These are phyloP conservation scores for Piezodorus guildinii DNA, from an alignment of 1,140 invertebrate genomes.

Conservation along the genomic window DNA sequence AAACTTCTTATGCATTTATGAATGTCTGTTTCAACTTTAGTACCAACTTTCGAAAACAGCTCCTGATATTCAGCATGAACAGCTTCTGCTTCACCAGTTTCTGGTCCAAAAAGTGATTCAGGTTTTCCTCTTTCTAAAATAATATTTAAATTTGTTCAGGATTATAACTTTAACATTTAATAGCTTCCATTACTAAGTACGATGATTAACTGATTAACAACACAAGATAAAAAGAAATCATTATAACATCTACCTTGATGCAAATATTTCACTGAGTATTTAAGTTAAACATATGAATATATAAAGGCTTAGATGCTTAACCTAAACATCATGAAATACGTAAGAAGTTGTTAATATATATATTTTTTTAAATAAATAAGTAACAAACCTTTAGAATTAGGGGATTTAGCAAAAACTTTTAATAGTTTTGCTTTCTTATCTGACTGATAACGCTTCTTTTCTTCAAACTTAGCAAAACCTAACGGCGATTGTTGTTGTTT, in stretches of 20 bases:
- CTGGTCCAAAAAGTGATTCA: slow-evolving; percentile 29
- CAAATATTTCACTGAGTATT: no score
- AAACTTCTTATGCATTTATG: slow-evolving; percentile 53
- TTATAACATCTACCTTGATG: no score
- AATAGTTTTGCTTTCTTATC: slow-evolving; percentile 72
- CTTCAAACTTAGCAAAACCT: slow-evolving; percentile 71
- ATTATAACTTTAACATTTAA: no score
- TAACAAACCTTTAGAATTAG: slow-evolving; percentile 40
- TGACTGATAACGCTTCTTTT: slow-evolving; percentile 65
- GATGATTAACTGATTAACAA: no score
- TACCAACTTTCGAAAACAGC: slow-evolving; percentile 26
- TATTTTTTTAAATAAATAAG: not conserved
- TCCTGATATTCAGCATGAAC: slow-evolving; percentile 36
- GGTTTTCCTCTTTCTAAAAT: slow-evolving; percentile 37
- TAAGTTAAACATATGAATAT: no score
- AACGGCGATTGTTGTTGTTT: slow-evolving; percentile 26
- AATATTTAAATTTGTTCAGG: not conserved
- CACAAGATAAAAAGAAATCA: no score
- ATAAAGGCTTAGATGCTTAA: no score
- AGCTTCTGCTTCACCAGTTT: slow-evolving; percentile 41
- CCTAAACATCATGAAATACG: no score
- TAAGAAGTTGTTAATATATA: no score
- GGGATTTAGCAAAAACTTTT: slow-evolving; percentile 62
- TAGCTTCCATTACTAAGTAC: no score
- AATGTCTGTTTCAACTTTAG: slow-evolving; percentile 49